Conservation (phyloP, 2,888 invertebrate genomes). For the Meliscaeva auricollis region DNA sequence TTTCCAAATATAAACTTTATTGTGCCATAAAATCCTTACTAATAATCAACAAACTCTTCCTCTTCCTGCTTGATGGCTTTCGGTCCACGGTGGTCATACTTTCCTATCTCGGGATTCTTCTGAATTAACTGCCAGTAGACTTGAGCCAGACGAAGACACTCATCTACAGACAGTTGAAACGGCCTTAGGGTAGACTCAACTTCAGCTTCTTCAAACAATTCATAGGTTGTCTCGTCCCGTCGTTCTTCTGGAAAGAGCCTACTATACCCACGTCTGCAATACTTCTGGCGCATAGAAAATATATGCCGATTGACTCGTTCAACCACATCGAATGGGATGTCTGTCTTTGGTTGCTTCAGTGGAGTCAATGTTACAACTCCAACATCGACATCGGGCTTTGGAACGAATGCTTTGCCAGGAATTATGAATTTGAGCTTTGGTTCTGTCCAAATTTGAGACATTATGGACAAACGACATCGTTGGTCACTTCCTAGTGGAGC, state of each 20-base stretch:
- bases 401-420: constrained; percentile 95
- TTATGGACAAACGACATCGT: constrained; percentile 95
- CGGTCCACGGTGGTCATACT: constrained; percentile 89
- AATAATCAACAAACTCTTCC: not conserved
- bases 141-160: constrained; percentile 90
- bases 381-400: constrained; percentile 98
- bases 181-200: constrained; percentile 89
- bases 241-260: constrained; percentile 91
- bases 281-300: constrained; percentile 95
- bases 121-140: constrained; percentile 91
- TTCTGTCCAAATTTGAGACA: constrained; percentile 96
- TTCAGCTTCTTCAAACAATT: constrained; percentile 89
- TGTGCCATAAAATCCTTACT: constrained; percentile 26
- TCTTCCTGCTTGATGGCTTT: constrained; percentile 69
- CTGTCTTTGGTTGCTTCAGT: constrained; percentile 89
- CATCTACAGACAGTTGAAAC: constrained; percentile 90
- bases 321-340: constrained; percentile 91
- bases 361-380: constrained; percentile 96
- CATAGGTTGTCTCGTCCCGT: constrained; percentile 87
- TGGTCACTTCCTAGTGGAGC: constrained; percentile 89
- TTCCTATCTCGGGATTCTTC: constrained; percentile 87
- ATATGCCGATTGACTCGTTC: constrained; percentile 95
- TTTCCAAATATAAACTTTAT: constrained; percentile 47
- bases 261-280: constrained; percentile 88
- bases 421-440: constrained; percentile 94